A percentile compares a stretch with the other conserved stretches of the same genome.
These are phyloP conservation scores for Pachliopta kotzebuea DNA, from an alignment of 2,888 invertebrate genomes.

Conservation along the genomic window DNA sequence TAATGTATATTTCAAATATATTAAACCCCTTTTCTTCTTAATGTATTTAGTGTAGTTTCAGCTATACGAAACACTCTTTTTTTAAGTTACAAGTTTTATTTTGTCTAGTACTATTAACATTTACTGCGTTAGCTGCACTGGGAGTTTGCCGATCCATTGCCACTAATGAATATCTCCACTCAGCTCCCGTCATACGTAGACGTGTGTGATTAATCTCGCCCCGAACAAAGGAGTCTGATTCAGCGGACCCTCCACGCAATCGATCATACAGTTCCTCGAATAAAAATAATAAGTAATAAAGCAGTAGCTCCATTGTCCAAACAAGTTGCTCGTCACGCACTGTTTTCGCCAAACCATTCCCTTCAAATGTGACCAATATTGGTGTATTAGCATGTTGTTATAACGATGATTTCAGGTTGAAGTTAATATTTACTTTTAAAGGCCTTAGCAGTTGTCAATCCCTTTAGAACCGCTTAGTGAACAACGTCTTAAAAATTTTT, in stretches of 20 bases:
- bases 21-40: slow-evolving; percentile 19
- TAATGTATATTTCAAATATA: slow-evolving; percentile 30
- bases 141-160: slow-evolving; percentile 47
- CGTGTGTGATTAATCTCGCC: slow-evolving; percentile 71
- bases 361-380: background rate
- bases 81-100: background rate
- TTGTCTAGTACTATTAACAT: background rate
- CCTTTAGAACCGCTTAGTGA: background rate
- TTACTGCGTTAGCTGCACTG: slow-evolving; percentile 29
- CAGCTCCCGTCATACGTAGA: slow-evolving; percentile 60
- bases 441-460: background rate
- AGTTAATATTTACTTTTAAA: background rate
- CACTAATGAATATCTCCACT: slow-evolving; percentile 68
- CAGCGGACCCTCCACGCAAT: slow-evolving; percentile 64
- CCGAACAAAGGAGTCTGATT: slow-evolving; percentile 72
- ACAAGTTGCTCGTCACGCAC: slow-evolving; percentile 64
- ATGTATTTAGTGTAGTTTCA: slow-evolving; percentile 2
- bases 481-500: background rate
- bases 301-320: slow-evolving; percentile 65
- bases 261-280: slow-evolving; percentile 73
- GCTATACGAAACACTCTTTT: background rate
- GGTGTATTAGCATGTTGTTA: background rate
- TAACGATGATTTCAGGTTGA: background rate
- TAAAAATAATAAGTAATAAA: slow-evolving; percentile 77
- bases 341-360: slow-evolving; percentile 46